A percentile compares a stretch with the other conserved stretches of the same genome.
Conservation (phyloP, 2,888 invertebrate genomes). For the Germaria angustata region DNA sequence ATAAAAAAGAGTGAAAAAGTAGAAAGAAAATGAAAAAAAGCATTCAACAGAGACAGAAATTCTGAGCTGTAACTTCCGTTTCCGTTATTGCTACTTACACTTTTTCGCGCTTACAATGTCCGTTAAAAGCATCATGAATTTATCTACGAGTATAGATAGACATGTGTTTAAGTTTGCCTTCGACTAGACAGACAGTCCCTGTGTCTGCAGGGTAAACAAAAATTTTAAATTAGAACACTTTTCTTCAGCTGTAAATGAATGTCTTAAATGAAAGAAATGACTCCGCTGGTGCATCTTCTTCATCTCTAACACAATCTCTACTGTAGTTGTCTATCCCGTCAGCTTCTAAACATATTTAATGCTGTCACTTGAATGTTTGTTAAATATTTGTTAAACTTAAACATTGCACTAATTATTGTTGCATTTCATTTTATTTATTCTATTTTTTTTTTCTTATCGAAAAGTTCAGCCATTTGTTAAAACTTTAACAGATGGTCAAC, state of each 20-base stretch:
- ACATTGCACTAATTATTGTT: constrained; percentile 54
- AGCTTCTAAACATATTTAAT: constrained; percentile 9
- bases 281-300: background rate
- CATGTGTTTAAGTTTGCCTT: constrained; percentile 1
- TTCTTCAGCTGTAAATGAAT: background rate
- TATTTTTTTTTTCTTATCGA: background rate
- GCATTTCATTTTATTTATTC: constrained; percentile 4
- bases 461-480: constrained; percentile 49
- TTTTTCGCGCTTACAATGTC: constrained; percentile 66
- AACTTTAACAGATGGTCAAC: constrained; percentile 40
- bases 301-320: constrained; percentile 3
- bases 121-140: constrained; percentile 41
- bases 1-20: background rate
- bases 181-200: constrained; percentile 28
- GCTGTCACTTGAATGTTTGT: constrained; percentile 45
- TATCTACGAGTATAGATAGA: background rate
- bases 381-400: constrained; percentile 54
- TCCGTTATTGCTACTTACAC: constrained; percentile 66
- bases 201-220: constrained; percentile 23
- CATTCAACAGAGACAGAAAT: constrained; percentile 52
- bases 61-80: constrained; percentile 69
- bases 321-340: background rate
- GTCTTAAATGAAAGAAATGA: background rate
- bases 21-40: background rate
- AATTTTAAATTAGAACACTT: constrained; percentile 20